Conservation (phyloP, 2,797 vertebrate species). For the Notoglanidium macrostoma region DNA sequence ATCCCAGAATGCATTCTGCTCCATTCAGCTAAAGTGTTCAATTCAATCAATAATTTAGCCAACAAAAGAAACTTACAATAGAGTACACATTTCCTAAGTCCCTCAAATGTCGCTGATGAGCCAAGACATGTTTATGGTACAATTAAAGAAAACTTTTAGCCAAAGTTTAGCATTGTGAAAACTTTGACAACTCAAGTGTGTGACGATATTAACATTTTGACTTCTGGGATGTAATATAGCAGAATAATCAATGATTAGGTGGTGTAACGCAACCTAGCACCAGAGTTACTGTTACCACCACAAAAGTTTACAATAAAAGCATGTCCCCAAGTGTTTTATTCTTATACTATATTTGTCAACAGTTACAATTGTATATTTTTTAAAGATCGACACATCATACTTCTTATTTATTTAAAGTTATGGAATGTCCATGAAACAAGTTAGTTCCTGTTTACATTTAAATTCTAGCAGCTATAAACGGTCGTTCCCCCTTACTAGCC, state of each 20-base stretch:
- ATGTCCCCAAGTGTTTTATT: not conserved
- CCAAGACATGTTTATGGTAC: not conserved
- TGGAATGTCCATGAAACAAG: not conserved
- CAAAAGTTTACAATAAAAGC: not conserved
- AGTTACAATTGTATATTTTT: not conserved
- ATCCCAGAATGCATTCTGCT: conserved; percentile 1
- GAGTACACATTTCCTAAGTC: not conserved
- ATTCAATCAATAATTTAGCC: not conserved
- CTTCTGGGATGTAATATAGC: not conserved
- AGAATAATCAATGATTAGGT: not conserved
- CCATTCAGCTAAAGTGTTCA: not conserved
- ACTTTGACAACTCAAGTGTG: not conserved
- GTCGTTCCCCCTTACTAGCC: not conserved
- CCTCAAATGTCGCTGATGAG: not conserved
- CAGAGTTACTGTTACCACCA: not conserved
- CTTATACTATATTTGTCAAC: not conserved
- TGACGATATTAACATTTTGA: not conserved
- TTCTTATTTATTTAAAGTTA: not conserved
- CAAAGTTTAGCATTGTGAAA: not conserved
- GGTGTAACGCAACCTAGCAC: not conserved
- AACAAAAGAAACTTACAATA: not conserved
- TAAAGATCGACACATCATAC: not conserved
- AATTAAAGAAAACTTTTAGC: not conserved
- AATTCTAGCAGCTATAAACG: not conserved
- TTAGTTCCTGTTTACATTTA: not conserved